These are phyloP conservation scores for Microctenopoma steveboyesi DNA, from an alignment of 2,797 vertebrate genomes.

Conservation along the genomic window DNA sequence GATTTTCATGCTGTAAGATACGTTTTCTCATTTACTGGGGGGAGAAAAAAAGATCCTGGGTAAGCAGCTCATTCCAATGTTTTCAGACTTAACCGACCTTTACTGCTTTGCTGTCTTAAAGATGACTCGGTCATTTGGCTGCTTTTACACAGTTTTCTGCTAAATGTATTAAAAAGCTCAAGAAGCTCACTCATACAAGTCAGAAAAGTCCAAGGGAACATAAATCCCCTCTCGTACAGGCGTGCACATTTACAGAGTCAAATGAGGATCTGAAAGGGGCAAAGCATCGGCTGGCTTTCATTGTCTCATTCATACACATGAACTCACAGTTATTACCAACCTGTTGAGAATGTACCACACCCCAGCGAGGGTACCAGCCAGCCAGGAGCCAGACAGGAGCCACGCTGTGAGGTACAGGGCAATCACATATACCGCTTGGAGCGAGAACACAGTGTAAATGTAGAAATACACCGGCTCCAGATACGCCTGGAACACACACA, in stretches of 20 bases:
- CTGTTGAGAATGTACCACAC: conserved; percentile 97
- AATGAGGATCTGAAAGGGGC: not conserved
- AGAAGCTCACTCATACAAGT: not conserved
- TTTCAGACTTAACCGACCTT: not conserved
- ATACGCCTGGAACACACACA: conserved; percentile 84
- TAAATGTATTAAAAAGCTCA: not conserved
- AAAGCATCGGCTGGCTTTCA: not conserved
- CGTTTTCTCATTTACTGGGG: not conserved
- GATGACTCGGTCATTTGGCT: not conserved
- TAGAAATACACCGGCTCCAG: conserved; percentile 99
- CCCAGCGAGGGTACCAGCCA: conserved; percentile 89
- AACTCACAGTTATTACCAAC: conserved; percentile 68
- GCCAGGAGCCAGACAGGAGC: conserved; percentile 95
- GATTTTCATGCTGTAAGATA: conserved; percentile 1
- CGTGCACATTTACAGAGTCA: conserved; percentile 1
- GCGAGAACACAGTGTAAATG: conserved; percentile 96
- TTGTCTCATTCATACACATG: not conserved
- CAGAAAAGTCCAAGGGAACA: not conserved
- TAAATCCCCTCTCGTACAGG: not conserved
- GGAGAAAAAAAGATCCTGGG: not conserved
- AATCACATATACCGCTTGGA: conserved; percentile 93
- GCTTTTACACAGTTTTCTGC: not conserved
- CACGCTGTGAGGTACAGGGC: conserved; percentile 94
- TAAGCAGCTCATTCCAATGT: not conserved
- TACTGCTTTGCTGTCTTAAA: not conserved